These are phyloP conservation scores for Lonchura striata DNA, from an alignment of 2,113 vertebrate genomes.

Conservation along the genomic window DNA sequence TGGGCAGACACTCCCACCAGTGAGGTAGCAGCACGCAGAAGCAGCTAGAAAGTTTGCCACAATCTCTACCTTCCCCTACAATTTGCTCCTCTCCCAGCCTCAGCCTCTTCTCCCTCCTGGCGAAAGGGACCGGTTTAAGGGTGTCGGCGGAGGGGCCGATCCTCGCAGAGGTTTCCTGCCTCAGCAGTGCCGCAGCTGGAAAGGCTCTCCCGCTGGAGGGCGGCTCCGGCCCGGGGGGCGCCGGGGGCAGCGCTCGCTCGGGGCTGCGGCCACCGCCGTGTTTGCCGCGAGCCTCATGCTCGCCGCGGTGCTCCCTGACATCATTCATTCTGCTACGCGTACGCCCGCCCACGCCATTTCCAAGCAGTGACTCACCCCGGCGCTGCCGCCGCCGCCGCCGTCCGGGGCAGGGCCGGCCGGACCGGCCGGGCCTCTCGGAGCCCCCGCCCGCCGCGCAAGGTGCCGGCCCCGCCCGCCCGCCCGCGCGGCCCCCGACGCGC, in stretches of 20 bases:
- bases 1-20: conserved; percentile 17
- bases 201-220: not conserved
- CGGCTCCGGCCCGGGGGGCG: not conserved
- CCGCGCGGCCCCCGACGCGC: no score
- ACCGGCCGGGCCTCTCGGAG: conserved; percentile 45
- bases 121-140: not conserved
- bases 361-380: conserved; percentile 70
- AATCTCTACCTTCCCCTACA: not conserved
- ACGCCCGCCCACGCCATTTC: conserved; percentile 67
- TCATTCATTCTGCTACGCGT: conserved; percentile 64
- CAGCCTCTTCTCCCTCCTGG: not conserved
- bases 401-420: conserved; percentile 35
- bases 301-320: conserved; percentile 58
- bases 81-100: not conserved
- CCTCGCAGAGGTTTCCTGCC: not conserved
- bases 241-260: not conserved
- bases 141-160: not conserved
- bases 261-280: not conserved
- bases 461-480: no score
- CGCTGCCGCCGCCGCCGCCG: not conserved
- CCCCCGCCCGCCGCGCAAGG: not conserved
- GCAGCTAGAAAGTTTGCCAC: conserved; percentile 67
- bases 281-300: conserved; percentile 39
- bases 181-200: conserved; percentile 22
- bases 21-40: not conserved